Evolutionary conservation across 2,888 invertebrate genomes (phyloP).

Genomic region (Nemotelus pantherinus): DNA sequence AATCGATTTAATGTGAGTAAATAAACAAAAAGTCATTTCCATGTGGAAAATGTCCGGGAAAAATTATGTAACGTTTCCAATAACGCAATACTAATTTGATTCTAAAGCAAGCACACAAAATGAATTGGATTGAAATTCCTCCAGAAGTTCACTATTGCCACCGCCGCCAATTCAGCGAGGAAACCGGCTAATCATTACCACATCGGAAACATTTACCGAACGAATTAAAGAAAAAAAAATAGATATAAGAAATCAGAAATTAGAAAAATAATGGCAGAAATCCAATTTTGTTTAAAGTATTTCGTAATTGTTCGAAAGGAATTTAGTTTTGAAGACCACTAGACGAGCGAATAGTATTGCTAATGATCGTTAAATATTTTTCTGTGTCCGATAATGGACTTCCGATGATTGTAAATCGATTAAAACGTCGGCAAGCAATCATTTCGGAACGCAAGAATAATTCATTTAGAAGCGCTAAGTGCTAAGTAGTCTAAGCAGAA

Average conservation of each 20-base stretch:
- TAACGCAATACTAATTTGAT: not conserved
- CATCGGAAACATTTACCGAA: no score
- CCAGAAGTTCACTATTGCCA: no score
- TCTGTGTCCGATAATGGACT: conserved; percentile 21
- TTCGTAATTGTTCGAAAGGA: not conserved
- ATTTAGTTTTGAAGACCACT: not conserved
- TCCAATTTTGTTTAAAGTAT: not conserved
- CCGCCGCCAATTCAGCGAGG: no score
- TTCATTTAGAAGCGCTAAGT: not conserved
- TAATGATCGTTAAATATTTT: conserved; percentile 27
- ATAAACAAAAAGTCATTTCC: not conserved
- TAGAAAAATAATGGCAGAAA: not conserved
- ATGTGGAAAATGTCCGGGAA: not conserved
- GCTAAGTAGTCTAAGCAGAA: not conserved
- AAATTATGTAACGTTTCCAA: conserved; percentile 1
- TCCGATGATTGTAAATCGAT: conserved; percentile 33
- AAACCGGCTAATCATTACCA: no score
- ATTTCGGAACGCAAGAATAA: no score
- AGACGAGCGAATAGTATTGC: conserved; percentile 7
- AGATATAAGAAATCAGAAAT: not conserved
- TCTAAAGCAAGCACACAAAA: no score
- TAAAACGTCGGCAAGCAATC: conserved; percentile 7
- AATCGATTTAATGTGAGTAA: conserved; percentile 2
- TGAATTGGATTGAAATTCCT: no score
- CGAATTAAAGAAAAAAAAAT: not conserved